A percentile compares a stretch with the other conserved stretches of the same genome.
phyloP scores from a whole-genome alignment of 2,113 vertebrate genomes.

The Carassius gibelio region DNA sequence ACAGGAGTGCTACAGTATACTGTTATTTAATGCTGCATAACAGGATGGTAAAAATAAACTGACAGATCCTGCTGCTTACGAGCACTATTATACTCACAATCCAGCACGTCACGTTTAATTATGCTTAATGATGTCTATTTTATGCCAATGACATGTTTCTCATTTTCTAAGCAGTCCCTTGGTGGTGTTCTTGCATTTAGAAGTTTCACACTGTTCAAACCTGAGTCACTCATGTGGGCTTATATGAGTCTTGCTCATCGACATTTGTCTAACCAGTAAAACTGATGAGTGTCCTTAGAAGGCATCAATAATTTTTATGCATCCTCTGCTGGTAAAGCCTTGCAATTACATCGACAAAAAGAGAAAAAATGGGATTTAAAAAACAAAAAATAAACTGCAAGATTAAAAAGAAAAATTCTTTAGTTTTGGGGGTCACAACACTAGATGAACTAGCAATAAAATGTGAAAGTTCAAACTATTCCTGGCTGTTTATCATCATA shows the following conservation, averaged over 20 bases:
- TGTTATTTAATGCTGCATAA: not conserved
- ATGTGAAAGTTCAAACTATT: not conserved
- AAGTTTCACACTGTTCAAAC: not conserved
- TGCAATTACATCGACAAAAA: slow-evolving; percentile 34
- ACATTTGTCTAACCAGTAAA: not conserved
- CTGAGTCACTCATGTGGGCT: not conserved
- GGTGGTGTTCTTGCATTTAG: not conserved
- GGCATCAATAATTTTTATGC: slow-evolving; percentile 37
- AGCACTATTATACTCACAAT: not conserved
- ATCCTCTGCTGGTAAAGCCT: slow-evolving; percentile 49
- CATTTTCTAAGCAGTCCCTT: not conserved
- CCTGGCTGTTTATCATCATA: not conserved
- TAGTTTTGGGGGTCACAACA: not conserved
- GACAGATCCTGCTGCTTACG: not conserved
- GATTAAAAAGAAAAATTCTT: not conserved
- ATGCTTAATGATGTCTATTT: not conserved
- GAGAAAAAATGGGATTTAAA: not conserved
- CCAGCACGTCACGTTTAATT: not conserved
- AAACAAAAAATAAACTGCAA: not conserved
- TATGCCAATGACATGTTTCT: not conserved
- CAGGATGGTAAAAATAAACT: slow-evolving; percentile 13
- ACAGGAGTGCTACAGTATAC: slow-evolving; percentile 7
- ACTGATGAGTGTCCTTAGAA: not conserved
- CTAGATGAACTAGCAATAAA: not conserved
- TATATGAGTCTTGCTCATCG: slow-evolving; percentile 1